Base-by-base conservation (phyloP, 2,113 vertebrate species). In the Porphyrio hochstetteri region DNA sequence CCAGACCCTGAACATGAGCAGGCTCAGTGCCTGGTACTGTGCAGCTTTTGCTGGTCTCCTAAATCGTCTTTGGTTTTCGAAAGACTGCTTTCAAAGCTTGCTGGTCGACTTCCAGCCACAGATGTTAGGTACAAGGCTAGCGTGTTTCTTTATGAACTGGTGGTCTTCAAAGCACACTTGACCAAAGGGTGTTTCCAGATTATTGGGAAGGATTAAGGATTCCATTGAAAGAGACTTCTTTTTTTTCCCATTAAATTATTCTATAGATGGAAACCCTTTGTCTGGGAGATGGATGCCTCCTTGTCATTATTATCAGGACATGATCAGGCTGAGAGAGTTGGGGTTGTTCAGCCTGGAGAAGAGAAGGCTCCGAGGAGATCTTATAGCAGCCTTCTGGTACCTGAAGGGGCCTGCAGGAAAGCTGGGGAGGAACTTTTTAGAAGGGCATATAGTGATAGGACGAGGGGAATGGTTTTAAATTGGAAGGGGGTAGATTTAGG, bases 51-150 rank as follows among this genome's bases (percentile, higher is more conserved):
- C 60, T 4, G 0, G 11, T 56, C 68, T 82, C 53, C 16, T 17
- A 29, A 28, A 20, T 16, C 0, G 0, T 10, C 15, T 56, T 42
- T 38, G 60, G 16, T 56, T 78, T 57, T 44, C 0, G 1, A 57
- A 78, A 53, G 52, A 0, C 31, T 59, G 7, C 35, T 86, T 64
- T 48, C 40, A 9, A 24, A 65, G 50, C 25, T 44, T 86, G 67
- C 55, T 65, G 42, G 11, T 31, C 5, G 2, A 5, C n/a, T 65
- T 57, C 4, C 0, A 23, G 28, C 23, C 1, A 1, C 42, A 57
- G 59, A 36, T 42, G 36, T 15, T 16, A 0, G 2, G 18, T 44
- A 11, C 28, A 29, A 38, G 25, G 44, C 15, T 10, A 70, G 33
- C 1, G 0, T 36, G 8, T 59, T 55, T 48, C 21, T 50, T 67